Evolutionary conservation across 2,797 vertebrate species (phyloP).

Genomic region (Lagocephalus sceleratus): DNA sequence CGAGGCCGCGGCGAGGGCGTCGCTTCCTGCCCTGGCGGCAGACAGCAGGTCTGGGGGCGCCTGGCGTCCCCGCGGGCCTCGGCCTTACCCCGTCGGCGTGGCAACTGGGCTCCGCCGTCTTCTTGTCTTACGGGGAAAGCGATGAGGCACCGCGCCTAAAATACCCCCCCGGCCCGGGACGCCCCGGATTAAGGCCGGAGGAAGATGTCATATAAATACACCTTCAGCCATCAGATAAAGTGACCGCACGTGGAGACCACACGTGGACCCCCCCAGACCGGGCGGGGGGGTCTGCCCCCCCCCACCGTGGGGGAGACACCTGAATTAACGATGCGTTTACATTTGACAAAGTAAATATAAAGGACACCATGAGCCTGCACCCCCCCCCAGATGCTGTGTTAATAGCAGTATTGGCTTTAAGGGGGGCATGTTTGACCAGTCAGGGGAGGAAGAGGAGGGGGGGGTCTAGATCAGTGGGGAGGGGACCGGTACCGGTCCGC

Average conservation of each 20-base stretch:
- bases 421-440: slow-evolving; percentile 56
- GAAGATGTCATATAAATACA: slow-evolving; percentile 59
- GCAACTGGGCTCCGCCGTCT: slow-evolving; percentile 26
- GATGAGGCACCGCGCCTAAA: slow-evolving; percentile 68
- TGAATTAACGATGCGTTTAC: slow-evolving; percentile 21
- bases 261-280: slow-evolving; percentile 15
- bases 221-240: slow-evolving; percentile 19
- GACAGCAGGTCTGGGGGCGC: slow-evolving; percentile 15
- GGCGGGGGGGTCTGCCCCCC: background rate
- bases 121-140: slow-evolving; percentile 45
- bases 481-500: too few species aligned
- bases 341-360: slow-evolving; percentile 22
- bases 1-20: slow-evolving; percentile 1
- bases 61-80: slow-evolving; percentile 25
- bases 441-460: slow-evolving; percentile 16
- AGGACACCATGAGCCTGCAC: slow-evolving; percentile 37
- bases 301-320: slow-evolving; percentile 8
- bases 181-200: slow-evolving; percentile 35
- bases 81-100: slow-evolving; percentile 6
- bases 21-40: slow-evolving; percentile 17
- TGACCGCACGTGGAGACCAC: slow-evolving; percentile 26
- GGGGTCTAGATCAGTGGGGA: background rate
- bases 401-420: slow-evolving; percentile 75
- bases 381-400: slow-evolving; percentile 64
- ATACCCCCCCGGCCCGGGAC: slow-evolving; percentile 48